Evolutionary conservation across 2,113 vertebrate species (phyloP).

Genomic region (Castor canadensis): DNA sequence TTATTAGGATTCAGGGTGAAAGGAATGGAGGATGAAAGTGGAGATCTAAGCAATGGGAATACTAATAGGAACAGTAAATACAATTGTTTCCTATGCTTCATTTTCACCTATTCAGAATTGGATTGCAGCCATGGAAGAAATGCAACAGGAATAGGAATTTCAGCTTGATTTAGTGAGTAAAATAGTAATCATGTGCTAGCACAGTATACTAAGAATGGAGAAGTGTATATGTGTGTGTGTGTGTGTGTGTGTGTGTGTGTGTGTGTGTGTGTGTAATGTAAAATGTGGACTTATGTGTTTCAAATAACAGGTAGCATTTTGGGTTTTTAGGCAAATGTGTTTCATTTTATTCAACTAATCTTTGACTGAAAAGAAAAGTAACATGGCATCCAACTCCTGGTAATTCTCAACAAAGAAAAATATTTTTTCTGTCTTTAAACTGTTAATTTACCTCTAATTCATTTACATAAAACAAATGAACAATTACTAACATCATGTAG

Average conservation of each 20-base stretch:
- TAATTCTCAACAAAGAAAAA: too few relatives aligned
- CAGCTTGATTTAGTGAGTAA: background rate
- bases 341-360: too few relatives aligned
- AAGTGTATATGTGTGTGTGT: too few relatives aligned
- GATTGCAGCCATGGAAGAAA: background rate
- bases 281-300: background rate
- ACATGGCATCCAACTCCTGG: background rate
- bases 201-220: background rate
- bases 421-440: background rate
- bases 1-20: accelerated
- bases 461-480: background rate
- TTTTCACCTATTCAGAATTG: background rate
- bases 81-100: background rate
- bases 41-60: background rate
- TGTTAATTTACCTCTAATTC: background rate
- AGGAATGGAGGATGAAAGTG: background rate
- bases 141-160: background rate
- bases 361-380: too few relatives aligned
- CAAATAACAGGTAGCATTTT: background rate
- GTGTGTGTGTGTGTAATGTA: background rate
- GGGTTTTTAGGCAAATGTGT: background rate
- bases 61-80: background rate
- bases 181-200: background rate
- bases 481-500: background rate
- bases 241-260: too few relatives aligned